Evolutionary conservation across 2,888 invertebrate genomes (phyloP), one percentile per base, ranked within the genome.

Genomic region (Pediacus dermestoides): DNA sequence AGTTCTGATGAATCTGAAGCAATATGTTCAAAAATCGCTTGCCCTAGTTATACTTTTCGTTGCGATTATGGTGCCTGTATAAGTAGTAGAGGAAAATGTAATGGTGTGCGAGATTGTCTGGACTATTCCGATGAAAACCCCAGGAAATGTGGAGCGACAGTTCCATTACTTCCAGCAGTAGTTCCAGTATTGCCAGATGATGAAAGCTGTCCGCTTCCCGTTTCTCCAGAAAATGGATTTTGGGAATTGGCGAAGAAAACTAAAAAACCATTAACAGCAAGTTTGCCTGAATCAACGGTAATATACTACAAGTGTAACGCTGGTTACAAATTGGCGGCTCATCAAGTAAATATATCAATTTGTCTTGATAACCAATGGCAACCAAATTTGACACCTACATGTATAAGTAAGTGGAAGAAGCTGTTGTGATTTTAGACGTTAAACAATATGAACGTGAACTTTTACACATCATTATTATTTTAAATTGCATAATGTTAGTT

Each of bases 81-180:
- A 3, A 38, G 44, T 9, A 71, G 74, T 2, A 71, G 73, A 11
- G 63, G 70, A 0, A 64, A 68, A 30, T 83, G 83, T 46, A 72
- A 77, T 48, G 72, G 71, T 1, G 44, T 61, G 3, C 45, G 57
- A 30, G 70, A 77, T 37, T 77, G 77, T 46, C 52, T 64, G 3
- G 76, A 76, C 41, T 67, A 65, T 21, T 75, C 75, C 2, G 76
- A 76, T 52, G 76, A 76, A 48, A 41, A 37, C 25, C 38, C 39
- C 2, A 18, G 25, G 2, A 16, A 28, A 14, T 52, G 39, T 33
- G 44, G 32, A 32, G 32, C n/a, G n/a, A n/a, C n/a, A n/a, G n/a
- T n/a, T n/a, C n/a, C 27, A 10, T 11, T 37, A 4, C 36, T 38
- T 1, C 16, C 39, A 16, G 39, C 44, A 8, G 11, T 23, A 14